Base-by-base conservation (phyloP, 2,888 invertebrate species). In the Venusia cambrica region DNA sequence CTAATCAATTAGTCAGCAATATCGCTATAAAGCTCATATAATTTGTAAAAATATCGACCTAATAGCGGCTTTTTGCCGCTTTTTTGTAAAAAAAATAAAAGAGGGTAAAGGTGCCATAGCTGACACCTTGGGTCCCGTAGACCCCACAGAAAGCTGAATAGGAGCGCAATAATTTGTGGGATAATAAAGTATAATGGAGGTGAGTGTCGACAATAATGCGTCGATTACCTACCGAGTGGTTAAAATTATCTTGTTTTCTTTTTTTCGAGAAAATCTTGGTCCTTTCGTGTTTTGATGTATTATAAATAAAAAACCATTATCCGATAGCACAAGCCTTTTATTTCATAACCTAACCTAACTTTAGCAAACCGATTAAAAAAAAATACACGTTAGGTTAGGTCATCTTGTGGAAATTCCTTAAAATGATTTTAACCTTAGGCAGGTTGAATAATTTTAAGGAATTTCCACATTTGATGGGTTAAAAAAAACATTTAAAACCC, bases 71-170 rank as follows among this genome's bases (percentile, higher is more conserved):
- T 80, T 77, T 75, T 72, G 75, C 73, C 66, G 63, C 62, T 45
- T 67, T 76, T 73, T 72, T 73, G 73, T 64, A 72, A 79, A 75
- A 78, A 76, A 64, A 71, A 44, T 79, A 75, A 78, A 76, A 64
- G 72, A 44, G 69, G 80, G 75, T 73, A 84, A 80, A 84, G 75
- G 81, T 74, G 85, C 73, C 66, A 74, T 68, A 65, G 54, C 84
- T 75, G 73, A 85, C 85, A 85, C 85, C 81, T 85, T 78, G 64
- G 66, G 84, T n/a, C n/a, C n/a, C n/a, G n/a, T n/a, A n/a, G n/a
- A 84, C 80, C 85, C 74, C 85, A 85, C 85, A 83, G 63, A 77
- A 65, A 71, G 73, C 56, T 60, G 57, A 68, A 61, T 64, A 61
- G 62, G 38, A 61, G 64, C 54, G 58, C 53, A 56, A 68, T 74